phyloP scores from a whole-genome alignment of 2,113 vertebrate species.

The Megaceryle maxima region DNA sequence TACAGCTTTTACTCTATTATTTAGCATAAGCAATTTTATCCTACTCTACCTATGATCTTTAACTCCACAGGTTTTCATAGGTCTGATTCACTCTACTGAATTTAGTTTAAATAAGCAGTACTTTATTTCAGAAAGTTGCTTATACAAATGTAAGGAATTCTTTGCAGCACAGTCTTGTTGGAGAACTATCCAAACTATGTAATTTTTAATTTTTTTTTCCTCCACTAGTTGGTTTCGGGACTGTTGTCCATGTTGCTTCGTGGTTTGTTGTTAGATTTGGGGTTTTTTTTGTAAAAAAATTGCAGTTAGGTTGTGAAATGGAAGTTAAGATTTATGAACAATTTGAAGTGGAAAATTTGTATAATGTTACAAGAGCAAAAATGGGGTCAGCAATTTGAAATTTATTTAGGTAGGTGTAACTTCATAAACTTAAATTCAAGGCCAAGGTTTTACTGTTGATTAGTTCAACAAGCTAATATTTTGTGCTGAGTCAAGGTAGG shows the following conservation, averaged over 20 bases:
- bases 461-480: background rate
- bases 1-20: background rate
- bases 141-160: background rate
- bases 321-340: background rate
- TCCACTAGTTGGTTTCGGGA: background rate
- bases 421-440: background rate
- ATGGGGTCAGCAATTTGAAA: background rate
- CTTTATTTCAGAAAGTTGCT: background rate
- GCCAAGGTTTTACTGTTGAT: background rate
- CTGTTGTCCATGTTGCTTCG: background rate
- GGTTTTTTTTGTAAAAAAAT: no score
- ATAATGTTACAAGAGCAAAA: background rate
- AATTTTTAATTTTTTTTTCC: background rate
- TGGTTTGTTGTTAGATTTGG: background rate
- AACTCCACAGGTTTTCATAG: background rate
- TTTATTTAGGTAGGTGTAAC: background rate
- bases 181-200: background rate
- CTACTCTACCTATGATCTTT: background rate
- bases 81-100: background rate
- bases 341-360: background rate
- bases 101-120: background rate
- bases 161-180: background rate
- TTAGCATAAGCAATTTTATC: background rate
- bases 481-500: background rate
- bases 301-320: background rate